These are phyloP conservation scores for Aphidius gifuensis DNA, from an alignment of 1,140 invertebrate genomes.

Conservation along the genomic window DNA sequence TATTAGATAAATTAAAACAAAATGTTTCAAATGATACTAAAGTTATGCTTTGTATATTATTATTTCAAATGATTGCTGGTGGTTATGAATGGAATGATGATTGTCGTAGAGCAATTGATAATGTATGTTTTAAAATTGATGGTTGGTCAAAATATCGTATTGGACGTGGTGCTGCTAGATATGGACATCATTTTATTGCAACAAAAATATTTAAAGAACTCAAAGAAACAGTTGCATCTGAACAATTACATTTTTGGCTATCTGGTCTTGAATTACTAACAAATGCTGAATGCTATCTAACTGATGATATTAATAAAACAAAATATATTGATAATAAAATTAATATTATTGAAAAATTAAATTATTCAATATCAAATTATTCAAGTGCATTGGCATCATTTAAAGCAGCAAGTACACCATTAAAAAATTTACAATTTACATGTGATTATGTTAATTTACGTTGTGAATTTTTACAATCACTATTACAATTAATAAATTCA, in stretches of 20 bases:
- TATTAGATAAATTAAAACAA: slow-evolving; percentile 56
- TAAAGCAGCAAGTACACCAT: slow-evolving; percentile 70
- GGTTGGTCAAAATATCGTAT: slow-evolving; percentile 86
- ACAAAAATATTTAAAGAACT: slow-evolving; percentile 65
- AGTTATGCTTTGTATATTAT: slow-evolving; percentile 73
- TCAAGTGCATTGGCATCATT: slow-evolving; percentile 68
- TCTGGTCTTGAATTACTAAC: slow-evolving; percentile 72
- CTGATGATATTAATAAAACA: slow-evolving; percentile 40
- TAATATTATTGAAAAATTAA: slow-evolving; percentile 60
- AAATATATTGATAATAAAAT: slow-evolving; percentile 36
- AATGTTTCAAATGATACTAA: slow-evolving; percentile 43
- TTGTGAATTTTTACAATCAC: slow-evolving; percentile 73
- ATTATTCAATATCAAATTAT: slow-evolving; percentile 61
- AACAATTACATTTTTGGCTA: slow-evolving; percentile 89
- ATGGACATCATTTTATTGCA: slow-evolving; percentile 77
- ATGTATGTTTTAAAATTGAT: slow-evolving; percentile 62
- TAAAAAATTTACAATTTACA: slow-evolving; percentile 70
- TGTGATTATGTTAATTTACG: slow-evolving; percentile 73
- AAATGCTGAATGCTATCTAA: slow-evolving; percentile 61
- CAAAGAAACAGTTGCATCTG: slow-evolving; percentile 76
- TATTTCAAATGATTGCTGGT: slow-evolving; percentile 78
- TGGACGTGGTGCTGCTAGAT: slow-evolving; percentile 78
- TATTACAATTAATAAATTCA: slow-evolving; percentile 72
- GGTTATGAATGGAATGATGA: slow-evolving; percentile 60
- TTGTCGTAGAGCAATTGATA: slow-evolving; percentile 57